A percentile compares a stretch with the other conserved stretches of the same genome.
Evolutionary conservation across 2,113 vertebrate species (phyloP).

Genomic region (Serinus canaria): DNA sequence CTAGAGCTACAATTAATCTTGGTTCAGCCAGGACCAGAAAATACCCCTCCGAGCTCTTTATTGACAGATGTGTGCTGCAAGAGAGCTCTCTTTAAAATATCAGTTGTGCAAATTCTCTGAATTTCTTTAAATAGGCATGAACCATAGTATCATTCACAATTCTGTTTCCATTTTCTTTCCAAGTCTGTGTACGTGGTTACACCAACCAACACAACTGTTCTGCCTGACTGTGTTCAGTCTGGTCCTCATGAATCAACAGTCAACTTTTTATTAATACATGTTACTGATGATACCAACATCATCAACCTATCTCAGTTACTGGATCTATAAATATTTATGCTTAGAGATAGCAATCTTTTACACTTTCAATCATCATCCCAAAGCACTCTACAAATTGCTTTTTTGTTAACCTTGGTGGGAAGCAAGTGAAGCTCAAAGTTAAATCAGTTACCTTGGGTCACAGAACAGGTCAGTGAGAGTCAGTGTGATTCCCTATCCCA

Average conservation of each 20-base stretch:
- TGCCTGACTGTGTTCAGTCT: neutral
- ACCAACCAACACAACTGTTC: neutral
- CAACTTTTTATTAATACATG: neutral
- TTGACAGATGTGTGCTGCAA: neutral
- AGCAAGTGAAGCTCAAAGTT: neutral
- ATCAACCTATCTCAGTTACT: neutral
- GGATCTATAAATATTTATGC: conserved; percentile 8
- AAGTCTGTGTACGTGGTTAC: neutral
- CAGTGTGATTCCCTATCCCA: neutral
- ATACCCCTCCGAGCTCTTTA: neutral
- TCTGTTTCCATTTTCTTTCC: neutral
- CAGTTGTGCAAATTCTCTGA: neutral
- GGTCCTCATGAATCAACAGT: neutral
- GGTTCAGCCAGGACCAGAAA: neutral
- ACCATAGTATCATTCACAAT: neutral
- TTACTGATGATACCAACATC: neutral
- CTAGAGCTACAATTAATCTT: conserved; percentile 6
- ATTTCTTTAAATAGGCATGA: neutral
- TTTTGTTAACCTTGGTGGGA: neutral
- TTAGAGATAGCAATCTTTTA: neutral
- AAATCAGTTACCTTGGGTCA: neutral
- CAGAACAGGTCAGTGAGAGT: neutral
- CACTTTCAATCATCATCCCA: neutral
- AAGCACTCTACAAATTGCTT: conserved; percentile 10
- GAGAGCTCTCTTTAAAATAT: neutral